Conservation (phyloP, 2,888 invertebrate genomes). For the Spialia ferax region DNA sequence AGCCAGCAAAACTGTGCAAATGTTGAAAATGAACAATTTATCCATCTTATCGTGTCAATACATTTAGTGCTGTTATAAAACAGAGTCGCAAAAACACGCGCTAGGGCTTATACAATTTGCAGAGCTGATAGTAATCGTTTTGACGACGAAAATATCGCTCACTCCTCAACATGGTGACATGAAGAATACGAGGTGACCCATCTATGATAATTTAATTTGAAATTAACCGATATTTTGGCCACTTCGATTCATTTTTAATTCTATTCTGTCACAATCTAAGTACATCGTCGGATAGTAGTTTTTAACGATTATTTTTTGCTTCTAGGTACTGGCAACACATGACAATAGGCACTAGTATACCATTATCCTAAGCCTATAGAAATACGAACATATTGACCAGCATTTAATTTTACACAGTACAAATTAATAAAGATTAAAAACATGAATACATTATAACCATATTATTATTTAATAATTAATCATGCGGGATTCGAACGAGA, state of each 20-base stretch:
- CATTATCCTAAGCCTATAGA: constrained; percentile 33
- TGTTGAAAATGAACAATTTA: no score
- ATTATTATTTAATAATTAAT: constrained; percentile 33
- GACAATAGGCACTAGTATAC: constrained; percentile 32
- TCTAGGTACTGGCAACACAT: constrained; percentile 33
- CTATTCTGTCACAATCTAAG: not conserved
- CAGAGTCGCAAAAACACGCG: no score
- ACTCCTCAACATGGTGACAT: not conserved
- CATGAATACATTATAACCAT: constrained; percentile 17
- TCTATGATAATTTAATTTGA: not conserved
- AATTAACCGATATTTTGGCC: constrained; percentile 3
- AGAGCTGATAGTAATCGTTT: not conserved
- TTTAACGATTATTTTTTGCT: not conserved
- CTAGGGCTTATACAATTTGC: not conserved
- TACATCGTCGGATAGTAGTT: not conserved
- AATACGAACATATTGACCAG: constrained; percentile 37
- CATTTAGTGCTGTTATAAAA: no score
- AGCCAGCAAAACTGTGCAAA: no score
- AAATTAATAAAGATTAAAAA: constrained; percentile 22
- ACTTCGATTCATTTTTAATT: not conserved
- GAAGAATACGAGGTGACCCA: not conserved
- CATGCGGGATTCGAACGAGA: constrained; percentile 41
- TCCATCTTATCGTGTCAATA: no score
- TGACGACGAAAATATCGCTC: not conserved
- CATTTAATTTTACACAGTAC: constrained; percentile 33